Percentiles rank a stretch among this genome's conserved stretches.
Conservation (phyloP, 2,113 vertebrate species). For the Carassius auratus region DNA sequence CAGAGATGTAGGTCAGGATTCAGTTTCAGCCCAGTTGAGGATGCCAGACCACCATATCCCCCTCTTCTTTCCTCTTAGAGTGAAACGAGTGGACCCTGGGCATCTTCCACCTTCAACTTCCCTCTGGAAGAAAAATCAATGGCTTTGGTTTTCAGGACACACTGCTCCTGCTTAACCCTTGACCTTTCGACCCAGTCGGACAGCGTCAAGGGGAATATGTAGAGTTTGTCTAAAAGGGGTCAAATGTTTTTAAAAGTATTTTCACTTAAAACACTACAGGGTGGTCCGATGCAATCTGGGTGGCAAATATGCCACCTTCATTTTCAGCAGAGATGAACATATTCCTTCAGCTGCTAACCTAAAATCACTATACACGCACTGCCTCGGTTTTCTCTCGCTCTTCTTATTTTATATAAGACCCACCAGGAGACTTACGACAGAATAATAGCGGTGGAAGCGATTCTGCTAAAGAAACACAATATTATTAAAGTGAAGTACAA, state of each 20-base stretch:
- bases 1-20: slow-evolving; percentile 66
- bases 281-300: slow-evolving; percentile 38
- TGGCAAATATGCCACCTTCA: slow-evolving; percentile 15
- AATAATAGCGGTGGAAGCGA: slow-evolving; percentile 70
- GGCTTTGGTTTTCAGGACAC: slow-evolving; percentile 65
- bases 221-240: slow-evolving; percentile 65
- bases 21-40: slow-evolving; percentile 59
- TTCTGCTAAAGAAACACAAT: slow-evolving; percentile 58
- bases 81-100: slow-evolving; percentile 59
- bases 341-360: background rate
- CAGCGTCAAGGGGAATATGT: slow-evolving; percentile 61
- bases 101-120: slow-evolving; percentile 32
- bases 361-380: no score
- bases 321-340: background rate
- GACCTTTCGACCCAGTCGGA: slow-evolving; percentile 63
- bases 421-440: slow-evolving; percentile 64
- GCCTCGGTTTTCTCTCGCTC: background rate
- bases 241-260: slow-evolving; percentile 59
- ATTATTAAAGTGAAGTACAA: slow-evolving; percentile 71
- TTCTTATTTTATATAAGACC: slow-evolving; percentile 26
- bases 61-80: slow-evolving; percentile 13
- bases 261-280: slow-evolving; percentile 27
- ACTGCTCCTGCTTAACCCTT: slow-evolving; percentile 59
- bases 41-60: slow-evolving; percentile 29
- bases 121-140: slow-evolving; percentile 67